Base-by-base conservation (phyloP, 2,888 invertebrate genomes). In the Tenthredo distinguenda region DNA sequence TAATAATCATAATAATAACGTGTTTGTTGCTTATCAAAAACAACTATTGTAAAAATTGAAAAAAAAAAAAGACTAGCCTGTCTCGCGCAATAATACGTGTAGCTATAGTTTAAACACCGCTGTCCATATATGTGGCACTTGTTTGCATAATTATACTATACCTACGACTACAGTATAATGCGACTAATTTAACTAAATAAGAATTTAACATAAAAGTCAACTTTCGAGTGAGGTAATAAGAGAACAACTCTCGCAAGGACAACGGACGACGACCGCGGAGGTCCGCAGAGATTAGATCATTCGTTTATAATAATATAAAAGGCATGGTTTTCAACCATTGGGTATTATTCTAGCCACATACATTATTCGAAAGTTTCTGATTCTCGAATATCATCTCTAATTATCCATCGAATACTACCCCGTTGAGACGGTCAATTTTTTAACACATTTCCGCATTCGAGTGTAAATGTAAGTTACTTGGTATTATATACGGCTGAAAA, bases 191-290 rank as follows among this genome's bases (percentile, higher is more conserved):
- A 55, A 55, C 55, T n/a, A n/a, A 55, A 55, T 55, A 55, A 31
- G 7, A 68, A 68, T 71, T 71, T 71, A 18, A 71, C 31, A 71
- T 71, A 71, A 40, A 71, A 71, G 71, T 71, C 34, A 71, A 71
- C 71, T 71, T 71, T 71, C 71, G n/a, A 71, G 71, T 71, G 71
- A 71, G 71, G 71, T 71, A 34, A 37, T n/a, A 26, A 21, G 62
- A 71, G 37, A 71, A 71, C 62, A 21, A 3, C 21, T 4, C 26
- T 7, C 2, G 12, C 62, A 26, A 37, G 72, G 40, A 7, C n/a
- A 43, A 43, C 72, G 4, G n/a, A 50, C 76, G 76, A 43, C 43
- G 4, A 40, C 15, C 47, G 74, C 26, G 43, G 55, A 47, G 26
- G 31, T 76, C 47, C 18, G 21, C 50, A 26, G 21, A 18, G 72